Conservation (phyloP, 1,140 invertebrate genomes). For the Drosophila grimshawi region DNA sequence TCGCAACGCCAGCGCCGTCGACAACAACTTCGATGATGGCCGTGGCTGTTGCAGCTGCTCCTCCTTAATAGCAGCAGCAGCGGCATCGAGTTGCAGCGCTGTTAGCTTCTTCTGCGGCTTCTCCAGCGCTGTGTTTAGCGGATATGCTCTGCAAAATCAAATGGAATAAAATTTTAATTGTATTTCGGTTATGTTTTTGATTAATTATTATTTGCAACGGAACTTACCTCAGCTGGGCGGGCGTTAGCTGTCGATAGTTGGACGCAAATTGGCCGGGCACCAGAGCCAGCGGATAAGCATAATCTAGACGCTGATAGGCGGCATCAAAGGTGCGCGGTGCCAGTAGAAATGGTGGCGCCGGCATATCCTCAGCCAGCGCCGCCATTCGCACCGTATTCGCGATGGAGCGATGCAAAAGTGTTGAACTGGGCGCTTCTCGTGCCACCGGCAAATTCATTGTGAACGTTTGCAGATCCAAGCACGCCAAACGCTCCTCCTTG, state of each 20-base stretch:
- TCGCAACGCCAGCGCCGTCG: neutral
- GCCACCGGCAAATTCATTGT: constrained; percentile 72
- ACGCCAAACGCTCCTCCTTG: constrained; percentile 75
- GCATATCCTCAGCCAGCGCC: constrained; percentile 65
- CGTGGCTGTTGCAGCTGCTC: too few species aligned
- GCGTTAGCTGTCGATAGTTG: constrained; percentile 89
- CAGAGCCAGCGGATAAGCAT: constrained; percentile 93
- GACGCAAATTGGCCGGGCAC: constrained; percentile 97
- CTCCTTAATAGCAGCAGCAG: too few species aligned
- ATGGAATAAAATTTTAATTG: too few species aligned
- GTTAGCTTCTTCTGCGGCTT: constrained; percentile 88
- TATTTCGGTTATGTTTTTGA: neutral
- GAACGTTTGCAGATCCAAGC: constrained; percentile 81
- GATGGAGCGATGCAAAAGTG: constrained; percentile 55
- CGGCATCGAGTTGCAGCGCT: constrained; percentile 40
- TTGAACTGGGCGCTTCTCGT: constrained; percentile 53
- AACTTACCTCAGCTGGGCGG: constrained; percentile 88
- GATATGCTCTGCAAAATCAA: constrained; percentile 87
- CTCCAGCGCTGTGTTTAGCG: constrained; percentile 95
- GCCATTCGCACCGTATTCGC: constrained; percentile 50
- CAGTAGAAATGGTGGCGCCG: constrained; percentile 56
- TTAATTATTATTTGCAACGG: neutral
- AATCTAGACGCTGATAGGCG: constrained; percentile 43
- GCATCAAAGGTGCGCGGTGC: constrained; percentile 48
- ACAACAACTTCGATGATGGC: too few species aligned